A percentile compares a stretch with the other conserved stretches of the same genome.
These are phyloP conservation scores for Epizoanthus rinbou DNA, from an alignment of 92 coral and sea anemone genomes.

Conservation along the genomic window DNA sequence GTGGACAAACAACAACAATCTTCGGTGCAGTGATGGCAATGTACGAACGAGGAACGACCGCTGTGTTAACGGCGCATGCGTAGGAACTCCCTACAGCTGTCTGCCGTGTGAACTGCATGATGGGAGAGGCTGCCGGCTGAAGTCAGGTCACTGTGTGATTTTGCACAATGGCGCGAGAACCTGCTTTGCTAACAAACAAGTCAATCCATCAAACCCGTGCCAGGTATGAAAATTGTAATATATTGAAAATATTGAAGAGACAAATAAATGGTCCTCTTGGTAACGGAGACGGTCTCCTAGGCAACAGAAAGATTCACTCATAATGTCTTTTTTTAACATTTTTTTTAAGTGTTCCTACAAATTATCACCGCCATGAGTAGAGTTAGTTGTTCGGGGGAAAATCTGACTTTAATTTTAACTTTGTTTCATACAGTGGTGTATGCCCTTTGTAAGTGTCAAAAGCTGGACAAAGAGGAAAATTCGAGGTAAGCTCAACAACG, in stretches of 20 bases:
- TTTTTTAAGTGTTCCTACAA: too few relatives aligned
- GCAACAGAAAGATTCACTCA: too few relatives aligned
- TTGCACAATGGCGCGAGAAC: constrained; percentile 44
- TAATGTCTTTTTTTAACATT: too few relatives aligned
- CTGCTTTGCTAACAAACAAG: constrained; percentile 56
- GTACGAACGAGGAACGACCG: constrained; percentile 60
- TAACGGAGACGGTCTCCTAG: too few relatives aligned
- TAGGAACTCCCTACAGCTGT: constrained; percentile 76
- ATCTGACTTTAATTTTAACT: background rate
- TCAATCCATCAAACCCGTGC: constrained; percentile 74
- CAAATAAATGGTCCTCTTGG: too few relatives aligned
- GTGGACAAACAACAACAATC: constrained; percentile 64
- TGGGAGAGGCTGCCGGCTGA: constrained; percentile 60
- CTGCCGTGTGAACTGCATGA: constrained; percentile 68
- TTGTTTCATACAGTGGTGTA: constrained; percentile 70
- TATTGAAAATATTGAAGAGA: too few relatives aligned
- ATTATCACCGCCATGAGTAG: background rate
- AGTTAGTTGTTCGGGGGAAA: too few relatives aligned
- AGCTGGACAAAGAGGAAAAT: constrained; percentile 63
- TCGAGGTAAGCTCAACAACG: background rate
- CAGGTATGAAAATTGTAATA: constrained; percentile 54
- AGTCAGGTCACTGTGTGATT: constrained; percentile 67
- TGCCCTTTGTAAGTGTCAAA: constrained; percentile 58
- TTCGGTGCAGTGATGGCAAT: background rate
- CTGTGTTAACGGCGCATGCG: constrained; percentile 65